A percentile compares a stretch with the other conserved stretches of the same genome.
Conservation (phyloP, 2,113 vertebrate species). For the Polyodon spathula region DNA sequence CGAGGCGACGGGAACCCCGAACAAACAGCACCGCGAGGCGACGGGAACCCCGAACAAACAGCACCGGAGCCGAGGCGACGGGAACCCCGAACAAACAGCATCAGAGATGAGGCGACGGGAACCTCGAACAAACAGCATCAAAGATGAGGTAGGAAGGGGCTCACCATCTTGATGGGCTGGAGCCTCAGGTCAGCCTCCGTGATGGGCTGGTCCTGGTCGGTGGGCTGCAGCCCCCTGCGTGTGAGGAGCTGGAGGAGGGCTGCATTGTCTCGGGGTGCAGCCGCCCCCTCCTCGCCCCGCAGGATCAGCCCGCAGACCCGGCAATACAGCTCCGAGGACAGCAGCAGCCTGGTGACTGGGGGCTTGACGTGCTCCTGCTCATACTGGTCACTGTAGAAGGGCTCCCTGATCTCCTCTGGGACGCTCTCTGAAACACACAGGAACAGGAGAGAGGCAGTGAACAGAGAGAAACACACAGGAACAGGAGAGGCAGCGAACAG, state of each 20-base stretch:
- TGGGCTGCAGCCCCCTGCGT: slow-evolving; percentile 51
- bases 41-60: background rate
- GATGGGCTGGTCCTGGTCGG: background rate
- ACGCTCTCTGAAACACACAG: slow-evolving; percentile 61
- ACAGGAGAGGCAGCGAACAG: background rate
- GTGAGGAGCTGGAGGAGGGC: slow-evolving; percentile 62
- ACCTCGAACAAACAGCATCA: background rate
- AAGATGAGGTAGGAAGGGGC: slow-evolving; percentile 54
- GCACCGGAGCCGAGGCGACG: slow-evolving; percentile 53
- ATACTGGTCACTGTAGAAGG: slow-evolving; percentile 87
- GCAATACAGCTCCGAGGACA: slow-evolving; percentile 79
- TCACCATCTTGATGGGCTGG: no score
- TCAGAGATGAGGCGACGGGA: slow-evolving; percentile 48
- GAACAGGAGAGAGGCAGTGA: background rate
- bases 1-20: no score
- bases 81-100: background rate
- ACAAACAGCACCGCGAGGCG: no score
- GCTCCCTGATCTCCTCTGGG: slow-evolving; percentile 74
- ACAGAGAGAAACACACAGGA: background rate
- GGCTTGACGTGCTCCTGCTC: slow-evolving; percentile 89
- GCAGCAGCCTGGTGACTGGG: slow-evolving; percentile 70
- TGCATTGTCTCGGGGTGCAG: slow-evolving; percentile 52
- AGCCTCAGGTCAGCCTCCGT: background rate
- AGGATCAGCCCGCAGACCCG: slow-evolving; percentile 63
- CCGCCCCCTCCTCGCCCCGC: slow-evolving; percentile 32